A percentile compares a stretch with the other conserved stretches of the same genome.
Conservation (phyloP, 64 coral and sea anemone genomes). For the Montipora efflorescens region DNA sequence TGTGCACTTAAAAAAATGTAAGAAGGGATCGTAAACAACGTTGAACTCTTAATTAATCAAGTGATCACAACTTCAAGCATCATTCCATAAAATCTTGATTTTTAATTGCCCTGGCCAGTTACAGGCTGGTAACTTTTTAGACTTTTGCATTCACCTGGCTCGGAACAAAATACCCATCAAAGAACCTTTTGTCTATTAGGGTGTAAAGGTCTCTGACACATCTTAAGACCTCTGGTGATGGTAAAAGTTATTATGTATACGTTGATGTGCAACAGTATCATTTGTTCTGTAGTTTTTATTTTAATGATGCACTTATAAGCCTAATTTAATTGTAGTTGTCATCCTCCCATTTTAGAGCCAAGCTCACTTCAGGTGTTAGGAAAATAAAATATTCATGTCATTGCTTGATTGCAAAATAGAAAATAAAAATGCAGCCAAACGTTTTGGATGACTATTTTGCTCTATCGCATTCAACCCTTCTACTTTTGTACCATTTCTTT, state of each 20-base stretch:
- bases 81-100: too few relatives aligned
- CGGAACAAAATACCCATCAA: too few relatives aligned
- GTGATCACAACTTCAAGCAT: too few relatives aligned
- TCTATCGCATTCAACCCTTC: too few relatives aligned
- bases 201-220: background rate
- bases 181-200: too few relatives aligned
- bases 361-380: constrained; percentile 24
- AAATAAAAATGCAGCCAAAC: background rate
- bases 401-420: constrained; percentile 4
- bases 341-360: constrained; percentile 12
- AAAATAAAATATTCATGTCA: background rate
- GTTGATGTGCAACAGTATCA: background rate
- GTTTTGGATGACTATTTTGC: background rate
- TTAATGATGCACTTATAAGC: background rate
- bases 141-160: too few relatives aligned
- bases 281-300: background rate
- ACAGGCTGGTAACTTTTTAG: too few relatives aligned
- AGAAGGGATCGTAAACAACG: too few relatives aligned
- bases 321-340: constrained; percentile 13
- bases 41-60: too few relatives aligned
- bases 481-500: too few relatives aligned
- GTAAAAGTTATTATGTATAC: background rate
- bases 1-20: too few relatives aligned
- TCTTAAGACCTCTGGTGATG: background rate
- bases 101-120: too few relatives aligned